A percentile compares a stretch with the other conserved stretches of the same genome.
These are phyloP conservation scores for Benthosema pterotum DNA, from an alignment of 2,797 vertebrate genomes.

Conservation along the genomic window DNA sequence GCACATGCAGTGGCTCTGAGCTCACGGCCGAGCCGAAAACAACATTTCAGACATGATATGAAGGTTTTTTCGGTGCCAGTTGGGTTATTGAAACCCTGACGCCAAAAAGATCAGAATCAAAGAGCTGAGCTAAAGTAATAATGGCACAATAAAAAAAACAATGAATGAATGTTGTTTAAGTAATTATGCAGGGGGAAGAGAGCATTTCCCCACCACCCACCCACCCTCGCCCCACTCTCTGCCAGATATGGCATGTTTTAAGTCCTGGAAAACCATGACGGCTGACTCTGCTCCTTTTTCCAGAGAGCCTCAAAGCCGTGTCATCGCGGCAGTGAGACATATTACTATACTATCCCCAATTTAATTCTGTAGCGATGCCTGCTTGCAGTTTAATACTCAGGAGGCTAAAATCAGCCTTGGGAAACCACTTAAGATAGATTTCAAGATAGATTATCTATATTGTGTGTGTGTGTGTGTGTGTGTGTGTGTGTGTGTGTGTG, in stretches of 20 bases:
- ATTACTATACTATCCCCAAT: constrained; percentile 35
- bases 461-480: constrained; percentile 8
- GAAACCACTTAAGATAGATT: not conserved
- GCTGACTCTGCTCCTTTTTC: constrained; percentile 48
- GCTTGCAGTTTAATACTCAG: too few species aligned
- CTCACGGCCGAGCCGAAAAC: constrained; percentile 48
- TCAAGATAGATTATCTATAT: not conserved
- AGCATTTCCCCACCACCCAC: constrained; percentile 31
- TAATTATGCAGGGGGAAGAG: constrained; percentile 60
- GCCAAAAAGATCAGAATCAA: constrained; percentile 30
- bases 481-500: constrained; percentile 9
- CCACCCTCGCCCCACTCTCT: constrained; percentile 14
- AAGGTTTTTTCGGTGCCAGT: constrained; percentile 69
- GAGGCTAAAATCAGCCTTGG: too few species aligned
- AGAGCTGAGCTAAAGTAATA: constrained; percentile 35
- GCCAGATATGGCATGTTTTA: constrained; percentile 41
- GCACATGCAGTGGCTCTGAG: constrained; percentile 1
- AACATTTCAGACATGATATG: constrained; percentile 59
- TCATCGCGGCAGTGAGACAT: constrained; percentile 50
- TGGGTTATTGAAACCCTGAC: constrained; percentile 54
- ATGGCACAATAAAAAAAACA: constrained; percentile 51
- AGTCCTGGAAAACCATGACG: constrained; percentile 53
- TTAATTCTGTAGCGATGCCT: constrained; percentile 38
- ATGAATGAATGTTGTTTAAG: constrained; percentile 56
- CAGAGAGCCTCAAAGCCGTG: constrained; percentile 56